Evolutionary conservation across 2,888 invertebrate genomes (phyloP), one percentile per base, ranked within the genome.

Genomic region (Heliconius ethilla): DNA sequence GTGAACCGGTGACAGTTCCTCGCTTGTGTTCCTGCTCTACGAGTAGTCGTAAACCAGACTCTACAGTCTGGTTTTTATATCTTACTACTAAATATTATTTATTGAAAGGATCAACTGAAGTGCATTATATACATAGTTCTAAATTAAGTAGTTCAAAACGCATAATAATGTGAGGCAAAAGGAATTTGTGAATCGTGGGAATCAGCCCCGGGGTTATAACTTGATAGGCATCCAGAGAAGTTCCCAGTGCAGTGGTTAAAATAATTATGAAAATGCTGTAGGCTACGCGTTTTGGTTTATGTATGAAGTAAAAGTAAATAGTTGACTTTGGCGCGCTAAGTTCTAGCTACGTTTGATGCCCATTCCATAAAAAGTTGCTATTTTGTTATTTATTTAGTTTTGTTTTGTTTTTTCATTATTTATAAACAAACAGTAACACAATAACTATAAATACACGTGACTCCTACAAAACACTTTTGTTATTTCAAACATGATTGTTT

Each of bases 121-220:
- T 59, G 0, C 33, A 7, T 29, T 33, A 33, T n/a, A 22, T n/a
- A 55, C 13, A 37, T 72, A 62, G 73, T 78, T 67, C 45, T 67
- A 69, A 67, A 45, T 40, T 10, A 69, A 77, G 62, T 76, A 75
- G 75, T 75, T 70, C 65, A 75, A 9, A 22, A 70, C 51, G 72
- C 72, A 76, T 62, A 74, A 65, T 62, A 62, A 62, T 70, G 15
- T 37, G 13, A 45, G 51, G 67, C 55, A 37, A 18, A 51, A 76
- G 67, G 81, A 78, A 79, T 81, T 76, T 67, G 70, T 78, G 25
- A 70, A 72, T 76, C 79, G 78, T 81, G 81, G 70, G 80, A 81
- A 78, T 75, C 45, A 15, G 78, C 82, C 77, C 25, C 72, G 69
- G 67, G 74, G 75, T 67, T 73, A 70, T 72, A 79, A 82, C 78